Conservation (phyloP, 23 tunicate genomes). For the Phallusia fumigata region DNA sequence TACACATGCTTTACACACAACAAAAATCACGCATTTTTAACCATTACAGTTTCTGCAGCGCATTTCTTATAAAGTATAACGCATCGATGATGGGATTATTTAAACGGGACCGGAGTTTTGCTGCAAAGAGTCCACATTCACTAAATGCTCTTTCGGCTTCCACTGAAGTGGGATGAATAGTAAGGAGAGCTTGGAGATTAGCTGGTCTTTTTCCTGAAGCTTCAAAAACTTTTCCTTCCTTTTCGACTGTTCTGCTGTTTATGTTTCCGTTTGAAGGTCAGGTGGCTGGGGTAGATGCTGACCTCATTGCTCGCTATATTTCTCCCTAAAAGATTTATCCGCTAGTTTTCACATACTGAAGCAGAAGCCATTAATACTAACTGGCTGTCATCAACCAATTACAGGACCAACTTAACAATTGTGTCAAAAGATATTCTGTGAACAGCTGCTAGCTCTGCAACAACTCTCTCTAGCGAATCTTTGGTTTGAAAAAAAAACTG, state of each 20-base stretch:
- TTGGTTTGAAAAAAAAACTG: slow-evolving; percentile 35
- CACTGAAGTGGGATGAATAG: slow-evolving; percentile 38
- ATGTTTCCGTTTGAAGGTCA: slow-evolving; percentile 32
- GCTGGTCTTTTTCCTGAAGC: slow-evolving; percentile 50
- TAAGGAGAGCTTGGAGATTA: slow-evolving; percentile 39
- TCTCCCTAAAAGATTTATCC: slow-evolving; percentile 31
- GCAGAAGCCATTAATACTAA: slow-evolving; percentile 41
- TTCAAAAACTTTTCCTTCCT: slow-evolving; percentile 48
- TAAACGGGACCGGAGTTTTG: slow-evolving; percentile 53
- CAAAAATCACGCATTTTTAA: no score
- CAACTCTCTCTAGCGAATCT: no score
- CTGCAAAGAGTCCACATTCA: slow-evolving; percentile 54
- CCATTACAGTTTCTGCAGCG: slow-evolving; percentile 25
- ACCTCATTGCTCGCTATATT: slow-evolving; percentile 53
- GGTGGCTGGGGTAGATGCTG: slow-evolving; percentile 49
- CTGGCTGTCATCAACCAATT: no score
- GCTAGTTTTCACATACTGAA: slow-evolving; percentile 25
- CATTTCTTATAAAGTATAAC: slow-evolving; percentile 36
- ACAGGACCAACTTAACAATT: no score
- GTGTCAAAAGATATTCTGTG: no score
- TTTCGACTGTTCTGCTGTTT: slow-evolving; percentile 41
- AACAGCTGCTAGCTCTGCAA: no score
- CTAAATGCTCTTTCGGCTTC: slow-evolving; percentile 60
- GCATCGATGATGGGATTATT: slow-evolving; percentile 39
- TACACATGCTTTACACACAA: no score